Base-by-base conservation (phyloP, 2,888 invertebrate genomes). In the Athrips mouffetella region DNA sequence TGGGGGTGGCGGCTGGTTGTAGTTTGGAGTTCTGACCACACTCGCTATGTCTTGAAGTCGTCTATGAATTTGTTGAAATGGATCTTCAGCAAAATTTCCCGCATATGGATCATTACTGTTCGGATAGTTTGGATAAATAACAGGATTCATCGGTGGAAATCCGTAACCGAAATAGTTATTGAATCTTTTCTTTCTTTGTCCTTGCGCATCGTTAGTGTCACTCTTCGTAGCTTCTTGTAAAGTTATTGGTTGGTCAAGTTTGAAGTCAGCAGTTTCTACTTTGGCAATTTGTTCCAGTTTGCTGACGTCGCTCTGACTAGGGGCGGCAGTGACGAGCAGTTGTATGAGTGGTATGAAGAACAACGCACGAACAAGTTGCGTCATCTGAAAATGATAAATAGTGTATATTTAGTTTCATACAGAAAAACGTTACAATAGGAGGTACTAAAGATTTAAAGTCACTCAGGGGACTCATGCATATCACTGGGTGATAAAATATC, bases 371-470 rank as follows among this genome's bases (percentile, higher is more conserved):
- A 56, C 52, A 42, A 64, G 29, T 51, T 47, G 61, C 62, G 61
- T 67, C 85, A 86, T 86, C 86, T 87, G 85, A 48, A 85, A 86
- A 1, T 1, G 53, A 42, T 39, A 58, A 55, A 58, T 48, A 57
- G 45, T 57, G 29, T 11, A 20, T 29, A 10, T 20, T 21, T 30
- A 11, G 10, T 37, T 8, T n/a, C n/a, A n/a, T n/a, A n/a, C n/a
- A n/a, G n/a, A n/a, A n/a, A n/a, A n/a, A n/a, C n/a, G n/a, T n/a
- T n/a, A n/a, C n/a, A n/a, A n/a, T n/a, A n/a, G n/a, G n/a, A n/a
- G n/a, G n/a, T n/a, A n/a, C n/a, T n/a, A n/a, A n/a, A n/a, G n/a
- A n/a, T n/a, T n/a, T n/a, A n/a, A n/a, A n/a, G n/a, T n/a, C n/a
- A n/a, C n/a, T n/a, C n/a, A n/a, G n/a, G n/a, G n/a, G n/a, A n/a